Conservation (phyloP, 1,140 invertebrate genomes). For the Coptotermes formosanus region DNA sequence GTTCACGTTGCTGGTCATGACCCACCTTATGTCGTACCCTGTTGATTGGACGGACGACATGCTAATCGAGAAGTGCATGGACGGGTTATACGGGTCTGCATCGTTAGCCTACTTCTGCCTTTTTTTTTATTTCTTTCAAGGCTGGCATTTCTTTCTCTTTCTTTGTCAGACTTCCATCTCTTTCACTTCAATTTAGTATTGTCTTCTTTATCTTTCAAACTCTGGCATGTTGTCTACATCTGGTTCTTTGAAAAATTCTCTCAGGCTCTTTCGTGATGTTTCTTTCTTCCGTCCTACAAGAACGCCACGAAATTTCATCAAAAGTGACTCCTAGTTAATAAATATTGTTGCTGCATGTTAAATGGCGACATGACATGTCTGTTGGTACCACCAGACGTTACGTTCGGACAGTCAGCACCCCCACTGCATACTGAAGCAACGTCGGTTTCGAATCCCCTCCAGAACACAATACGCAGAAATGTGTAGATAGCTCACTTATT, state of each 20-base stretch:
- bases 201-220: not conserved
- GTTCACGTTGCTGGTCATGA: not conserved
- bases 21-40: not conserved
- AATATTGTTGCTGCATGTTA: not conserved
- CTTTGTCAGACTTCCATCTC: not conserved
- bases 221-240: not conserved
- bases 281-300: not conserved
- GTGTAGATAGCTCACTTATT: too few species aligned
- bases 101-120: slow-evolving; percentile 3
- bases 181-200: not conserved
- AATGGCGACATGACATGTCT: not conserved
- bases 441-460: too few species aligned
- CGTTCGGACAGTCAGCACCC: too few species aligned
- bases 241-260: not conserved
- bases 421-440: too few species aligned
- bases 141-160: not conserved
- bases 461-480: too few species aligned
- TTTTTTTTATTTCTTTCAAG: not conserved
- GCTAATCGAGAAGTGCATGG: not conserved
- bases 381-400: too few species aligned
- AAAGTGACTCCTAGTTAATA: not conserved
- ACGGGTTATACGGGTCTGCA: not conserved
- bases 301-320: not conserved
- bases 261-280: not conserved
- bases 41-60: slow-evolving; percentile 10